Conservation (phyloP, 2,888 invertebrate genomes). For the Bombyx huttoni region DNA sequence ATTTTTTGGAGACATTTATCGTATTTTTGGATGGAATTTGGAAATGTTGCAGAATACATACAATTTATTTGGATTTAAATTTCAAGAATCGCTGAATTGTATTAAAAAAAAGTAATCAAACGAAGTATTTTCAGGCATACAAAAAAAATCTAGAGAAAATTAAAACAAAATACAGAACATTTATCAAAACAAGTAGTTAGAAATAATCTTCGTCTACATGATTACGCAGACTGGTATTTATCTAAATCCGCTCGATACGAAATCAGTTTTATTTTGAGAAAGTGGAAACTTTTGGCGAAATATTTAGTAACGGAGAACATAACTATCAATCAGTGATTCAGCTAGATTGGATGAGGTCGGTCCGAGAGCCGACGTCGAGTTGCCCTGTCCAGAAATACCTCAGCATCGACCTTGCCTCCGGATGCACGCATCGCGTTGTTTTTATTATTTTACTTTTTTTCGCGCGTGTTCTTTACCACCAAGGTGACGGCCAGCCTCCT, state of each 20-base stretch:
- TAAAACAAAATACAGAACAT: constrained; percentile 17
- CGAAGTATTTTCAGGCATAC: no score
- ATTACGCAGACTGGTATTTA: background rate
- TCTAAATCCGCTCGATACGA: background rate
- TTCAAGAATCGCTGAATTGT: no score
- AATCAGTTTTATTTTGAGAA: constrained; percentile 2
- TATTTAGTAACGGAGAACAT: constrained; percentile 32
- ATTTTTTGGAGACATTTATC: background rate
- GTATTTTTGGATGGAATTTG: no score
- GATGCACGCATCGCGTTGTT: constrained; percentile 54
- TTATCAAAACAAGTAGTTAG: background rate
- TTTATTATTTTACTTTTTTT: constrained; percentile 59
- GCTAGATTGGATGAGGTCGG: constrained; percentile 33
- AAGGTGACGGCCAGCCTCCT: constrained; percentile 52
- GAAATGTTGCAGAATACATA: no score
- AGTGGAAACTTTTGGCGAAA: constrained; percentile 32
- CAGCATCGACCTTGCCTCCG: constrained; percentile 63
- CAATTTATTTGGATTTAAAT: no score
- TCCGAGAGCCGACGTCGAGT: constrained; percentile 24
- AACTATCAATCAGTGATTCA: constrained; percentile 52
- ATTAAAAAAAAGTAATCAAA: no score
- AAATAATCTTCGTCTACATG: background rate
- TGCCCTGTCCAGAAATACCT: constrained; percentile 58
- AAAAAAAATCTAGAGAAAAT: constrained; percentile 1
- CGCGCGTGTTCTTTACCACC: constrained; percentile 32